A percentile compares a stretch with the other conserved stretches of the same genome.
These are phyloP conservation scores for Sorex maritimensis DNA, from an alignment of 2,797 vertebrate genomes.

Conservation along the genomic window DNA sequence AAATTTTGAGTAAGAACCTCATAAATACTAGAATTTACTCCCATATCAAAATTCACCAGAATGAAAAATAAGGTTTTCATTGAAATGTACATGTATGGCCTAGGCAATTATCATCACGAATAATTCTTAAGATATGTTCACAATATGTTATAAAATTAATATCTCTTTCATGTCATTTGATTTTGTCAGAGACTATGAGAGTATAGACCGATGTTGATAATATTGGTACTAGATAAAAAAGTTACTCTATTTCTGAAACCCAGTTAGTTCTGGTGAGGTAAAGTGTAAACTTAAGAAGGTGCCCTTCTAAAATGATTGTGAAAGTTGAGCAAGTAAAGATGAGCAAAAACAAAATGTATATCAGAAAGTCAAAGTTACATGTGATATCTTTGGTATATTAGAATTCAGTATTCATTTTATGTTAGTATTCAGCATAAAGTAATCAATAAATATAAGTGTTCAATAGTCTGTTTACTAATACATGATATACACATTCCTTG, in stretches of 20 bases:
- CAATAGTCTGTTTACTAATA: neutral
- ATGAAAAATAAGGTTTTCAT: neutral
- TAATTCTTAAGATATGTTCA: constrained; percentile 33
- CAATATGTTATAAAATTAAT: neutral
- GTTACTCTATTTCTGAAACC: neutral
- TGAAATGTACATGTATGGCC: neutral
- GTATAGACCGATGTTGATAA: neutral
- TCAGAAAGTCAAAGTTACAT: neutral
- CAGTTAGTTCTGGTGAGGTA: neutral
- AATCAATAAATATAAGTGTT: neutral
- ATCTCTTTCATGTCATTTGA: neutral
- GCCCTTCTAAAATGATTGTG: neutral
- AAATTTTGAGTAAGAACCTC: constrained; percentile 51
- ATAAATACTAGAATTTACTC: constrained; percentile 43
- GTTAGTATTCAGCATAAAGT: neutral
- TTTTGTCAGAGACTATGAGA: constrained; percentile 4
- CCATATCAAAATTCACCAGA: constrained; percentile 24
- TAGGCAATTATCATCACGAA: constrained; percentile 13
- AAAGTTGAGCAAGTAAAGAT: neutral
- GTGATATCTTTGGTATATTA: neutral
- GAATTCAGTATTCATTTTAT: neutral
- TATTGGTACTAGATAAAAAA: neutral
- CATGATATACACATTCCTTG: too few relatives aligned
- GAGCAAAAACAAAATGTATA: neutral
- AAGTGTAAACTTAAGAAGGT: neutral